These are phyloP conservation scores for Xestoiulus laeticollis DNA, from an alignment of 2,888 invertebrate species.

Conservation along the genomic window DNA sequence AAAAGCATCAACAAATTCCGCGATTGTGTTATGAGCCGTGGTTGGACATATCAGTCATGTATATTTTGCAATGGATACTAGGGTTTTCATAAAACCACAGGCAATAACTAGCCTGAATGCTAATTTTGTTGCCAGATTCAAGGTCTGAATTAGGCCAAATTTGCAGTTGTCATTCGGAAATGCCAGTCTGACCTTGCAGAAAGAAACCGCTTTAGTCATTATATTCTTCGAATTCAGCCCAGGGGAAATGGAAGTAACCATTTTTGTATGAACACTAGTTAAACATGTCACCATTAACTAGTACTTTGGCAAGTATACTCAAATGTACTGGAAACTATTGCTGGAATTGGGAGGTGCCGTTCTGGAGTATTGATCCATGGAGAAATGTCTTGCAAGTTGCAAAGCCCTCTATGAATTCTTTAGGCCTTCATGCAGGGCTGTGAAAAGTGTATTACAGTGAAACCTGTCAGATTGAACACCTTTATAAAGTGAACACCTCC, in stretches of 20 bases:
- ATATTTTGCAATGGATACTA: neutral
- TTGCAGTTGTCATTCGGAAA: neutral
- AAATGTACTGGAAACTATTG: no score
- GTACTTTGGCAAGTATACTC: no score
- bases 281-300: neutral
- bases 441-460: no score
- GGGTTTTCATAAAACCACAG: neutral
- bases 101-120: neutral
- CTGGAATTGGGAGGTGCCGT: no score
- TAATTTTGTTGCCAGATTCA: neutral
- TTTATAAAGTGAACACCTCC: no score
- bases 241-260: neutral
- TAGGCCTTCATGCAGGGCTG: no score
- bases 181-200: neutral
- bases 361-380: no score
- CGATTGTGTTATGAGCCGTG: neutral
- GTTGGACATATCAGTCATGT: neutral
- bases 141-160: neutral
- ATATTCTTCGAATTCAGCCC: neutral
- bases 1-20: neutral
- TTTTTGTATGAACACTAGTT: neutral
- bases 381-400: no score
- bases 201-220: neutral
- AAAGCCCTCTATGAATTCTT: no score
- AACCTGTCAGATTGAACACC: no score